Evolutionary conservation across 2,888 invertebrate species (phyloP), one percentile per base, ranked within the genome.

Genomic region (Stenodema calcarata): DNA sequence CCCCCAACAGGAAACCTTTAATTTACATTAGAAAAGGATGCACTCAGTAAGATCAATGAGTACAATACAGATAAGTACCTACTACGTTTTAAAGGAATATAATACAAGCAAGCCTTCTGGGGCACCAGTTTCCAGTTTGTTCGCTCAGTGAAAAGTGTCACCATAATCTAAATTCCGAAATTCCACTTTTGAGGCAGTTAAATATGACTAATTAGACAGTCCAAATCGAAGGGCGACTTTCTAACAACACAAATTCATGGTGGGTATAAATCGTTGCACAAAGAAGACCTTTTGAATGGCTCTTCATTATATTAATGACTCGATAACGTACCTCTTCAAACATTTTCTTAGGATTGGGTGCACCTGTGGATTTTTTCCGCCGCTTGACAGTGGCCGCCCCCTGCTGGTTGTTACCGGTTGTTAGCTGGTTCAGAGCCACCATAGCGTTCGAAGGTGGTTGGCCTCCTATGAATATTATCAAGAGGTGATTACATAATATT

Each of bases 271-370:
- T n/a, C n/a, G n/a, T n/a, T n/a, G n/a, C n/a, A n/a, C n/a, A n/a
- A n/a, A n/a, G n/a, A n/a, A n/a, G n/a, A n/a, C n/a, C n/a, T n/a
- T n/a, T n/a, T n/a, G n/a, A n/a, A n/a, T n/a, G n/a, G n/a, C n/a
- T n/a, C n/a, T n/a, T n/a, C n/a, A n/a, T n/a, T n/a, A n/a, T n/a
- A n/a, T n/a, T n/a, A n/a, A n/a, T n/a, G n/a, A n/a, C n/a, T n/a
- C n/a, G n/a, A 9, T 14, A 11, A 16, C 11, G 44, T 41, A 92
- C 92, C 92, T 99, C 98, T 91, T 99, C 99, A 91, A 98, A 99
- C 98, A 99, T 98, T 91, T 98, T 98, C 92, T 98, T 98, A 82
- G 97, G 97, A 92, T 99, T 98, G 0, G 97, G 97, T 4, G 97
- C 96, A 41, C 97, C 95, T 42, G 96, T 94, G 0, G 97, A 95